Conservation (phyloP, 2,888 invertebrate genomes). For the Leucoptera coffeella region DNA sequence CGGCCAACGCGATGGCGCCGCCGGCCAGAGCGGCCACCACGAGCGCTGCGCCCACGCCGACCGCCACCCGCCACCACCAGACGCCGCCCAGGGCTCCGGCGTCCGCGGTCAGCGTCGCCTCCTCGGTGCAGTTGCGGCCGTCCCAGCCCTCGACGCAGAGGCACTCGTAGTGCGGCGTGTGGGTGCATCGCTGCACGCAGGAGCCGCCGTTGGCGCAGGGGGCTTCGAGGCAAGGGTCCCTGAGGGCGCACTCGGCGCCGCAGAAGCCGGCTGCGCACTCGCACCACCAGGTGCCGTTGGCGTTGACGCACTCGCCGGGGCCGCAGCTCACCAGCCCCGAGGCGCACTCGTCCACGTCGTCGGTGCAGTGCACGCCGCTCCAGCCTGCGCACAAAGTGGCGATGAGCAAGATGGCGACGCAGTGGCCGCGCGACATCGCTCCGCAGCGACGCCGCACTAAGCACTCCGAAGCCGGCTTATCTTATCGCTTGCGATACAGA, state of each 20-base stretch:
- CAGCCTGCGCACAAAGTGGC: conserved; percentile 55
- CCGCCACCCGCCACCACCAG: conserved; percentile 32
- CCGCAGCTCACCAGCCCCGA: conserved; percentile 53
- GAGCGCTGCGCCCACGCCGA: conserved; percentile 68
- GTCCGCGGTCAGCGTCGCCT: conserved; percentile 30
- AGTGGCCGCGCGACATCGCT: no score
- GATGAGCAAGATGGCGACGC: no score
- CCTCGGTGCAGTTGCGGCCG: conserved; percentile 69
- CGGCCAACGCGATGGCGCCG: conserved; percentile 66
- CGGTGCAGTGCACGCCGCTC: conserved; percentile 63
- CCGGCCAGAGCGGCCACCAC: conserved; percentile 61
- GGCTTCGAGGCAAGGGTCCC: conserved; percentile 62
- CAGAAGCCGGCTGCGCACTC: conserved; percentile 59
- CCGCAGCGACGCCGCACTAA: no score
- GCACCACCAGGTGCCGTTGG: conserved; percentile 56
- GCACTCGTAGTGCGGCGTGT: conserved; percentile 59
- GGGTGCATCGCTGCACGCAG: conserved; percentile 63
- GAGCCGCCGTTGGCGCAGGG: conserved; percentile 68
- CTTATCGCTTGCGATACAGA: no score
- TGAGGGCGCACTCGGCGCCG: conserved; percentile 66
- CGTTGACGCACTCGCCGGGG: conserved; percentile 67
- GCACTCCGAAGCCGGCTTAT: no score
- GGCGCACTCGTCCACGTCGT: conserved; percentile 74
- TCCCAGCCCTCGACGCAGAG: conserved; percentile 62
- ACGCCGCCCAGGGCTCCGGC: conserved; percentile 6